Base-by-base conservation (phyloP, 2,797 vertebrate genomes). In the Arremon brunneinucha region DNA sequence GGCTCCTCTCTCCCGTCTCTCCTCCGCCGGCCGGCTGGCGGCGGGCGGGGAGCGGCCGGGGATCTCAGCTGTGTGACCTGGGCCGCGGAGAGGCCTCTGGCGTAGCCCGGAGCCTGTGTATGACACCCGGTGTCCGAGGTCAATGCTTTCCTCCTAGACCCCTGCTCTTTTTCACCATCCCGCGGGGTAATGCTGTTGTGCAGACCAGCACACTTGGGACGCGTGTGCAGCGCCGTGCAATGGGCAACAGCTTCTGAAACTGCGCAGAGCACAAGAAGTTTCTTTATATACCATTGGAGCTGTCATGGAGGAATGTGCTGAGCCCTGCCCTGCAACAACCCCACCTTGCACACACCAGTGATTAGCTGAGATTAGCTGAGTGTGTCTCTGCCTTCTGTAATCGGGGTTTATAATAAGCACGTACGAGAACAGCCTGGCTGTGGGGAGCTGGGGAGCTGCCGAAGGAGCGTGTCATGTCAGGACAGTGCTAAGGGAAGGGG, bases 361-460 rank as follows among this genome's bases (percentile, higher is more conserved):
- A 81, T 92, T 87, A 95, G 64, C 87, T 26, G 84, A 43, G 89
- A 89, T 96, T 95, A 94, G 74, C 74, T 13, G 30, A 32, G 79
- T 2, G 53, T 22, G 68, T 18, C 46, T 47, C 59, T 55, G 78
- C 85, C 44, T 43, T 43, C 79, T 46, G 68, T 87, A 80, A 71
- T 91, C 76, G 0, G 62, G 68, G 12, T 71, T 91, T 81, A 63
- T 83, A 85, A 83, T 83, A 63, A 82, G 69, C 57, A 26, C 23
- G 3, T 60, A 9, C 0, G 9, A 46, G 44, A 85, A 16, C 69
- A 50, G 46, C 24, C 64, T 67, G 76, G 69, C 28, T 52, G 0
- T 24, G 9, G 53, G 32, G 6, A 34, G 30, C 47, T 24, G 8
- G 53, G 32, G 8, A 34, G 32, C 47, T 85, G 81, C 0, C 0